Conservation (phyloP, 2,888 invertebrate species). For the Lathronympha strigana region DNA sequence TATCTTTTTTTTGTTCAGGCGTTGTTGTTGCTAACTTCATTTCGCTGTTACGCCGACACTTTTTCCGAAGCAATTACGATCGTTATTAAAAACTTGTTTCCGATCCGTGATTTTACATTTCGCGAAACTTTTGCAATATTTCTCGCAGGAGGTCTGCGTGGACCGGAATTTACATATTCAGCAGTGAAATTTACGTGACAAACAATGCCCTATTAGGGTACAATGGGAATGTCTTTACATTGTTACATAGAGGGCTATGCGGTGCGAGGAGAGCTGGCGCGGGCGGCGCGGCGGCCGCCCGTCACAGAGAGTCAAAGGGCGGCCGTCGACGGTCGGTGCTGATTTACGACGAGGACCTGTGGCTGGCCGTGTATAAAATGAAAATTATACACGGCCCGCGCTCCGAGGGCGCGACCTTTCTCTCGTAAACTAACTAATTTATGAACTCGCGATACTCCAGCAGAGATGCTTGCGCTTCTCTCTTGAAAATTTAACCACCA, state of each 20-base stretch:
- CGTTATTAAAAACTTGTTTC: slow-evolving; percentile 67
- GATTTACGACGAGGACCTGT: slow-evolving; percentile 78
- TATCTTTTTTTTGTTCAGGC: slow-evolving; percentile 31
- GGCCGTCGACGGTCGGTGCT: slow-evolving; percentile 59
- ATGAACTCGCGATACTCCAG: slow-evolving; percentile 75
- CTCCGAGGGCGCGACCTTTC: slow-evolving; percentile 68
- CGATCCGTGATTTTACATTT: slow-evolving; percentile 78
- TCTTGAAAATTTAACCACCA: slow-evolving; percentile 77
- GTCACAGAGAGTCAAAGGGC: slow-evolving; percentile 60
- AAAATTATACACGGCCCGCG: slow-evolving; percentile 76
- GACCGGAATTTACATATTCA: slow-evolving; percentile 81
- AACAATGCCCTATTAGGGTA: slow-evolving; percentile 80
- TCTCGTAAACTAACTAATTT: slow-evolving; percentile 80
- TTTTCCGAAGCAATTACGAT: slow-evolving; percentile 56
- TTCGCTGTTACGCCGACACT: slow-evolving; percentile 37
- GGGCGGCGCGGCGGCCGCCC: slow-evolving; percentile 50
- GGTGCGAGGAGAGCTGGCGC: slow-evolving; percentile 48
- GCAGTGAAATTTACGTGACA: slow-evolving; percentile 80
- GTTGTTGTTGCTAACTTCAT: slow-evolving; percentile 40
- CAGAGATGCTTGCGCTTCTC: slow-evolving; percentile 67
- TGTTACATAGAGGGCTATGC: slow-evolving; percentile 61
- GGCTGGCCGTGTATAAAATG: slow-evolving; percentile 76
- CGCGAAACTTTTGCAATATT: slow-evolving; percentile 79
- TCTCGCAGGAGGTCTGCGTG: slow-evolving; percentile 71
- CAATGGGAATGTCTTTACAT: slow-evolving; percentile 81